Evolutionary conservation across 2,888 invertebrate species (phyloP), one percentile per base, ranked within the genome.

Genomic region (Steinernema scapterisci): DNA sequence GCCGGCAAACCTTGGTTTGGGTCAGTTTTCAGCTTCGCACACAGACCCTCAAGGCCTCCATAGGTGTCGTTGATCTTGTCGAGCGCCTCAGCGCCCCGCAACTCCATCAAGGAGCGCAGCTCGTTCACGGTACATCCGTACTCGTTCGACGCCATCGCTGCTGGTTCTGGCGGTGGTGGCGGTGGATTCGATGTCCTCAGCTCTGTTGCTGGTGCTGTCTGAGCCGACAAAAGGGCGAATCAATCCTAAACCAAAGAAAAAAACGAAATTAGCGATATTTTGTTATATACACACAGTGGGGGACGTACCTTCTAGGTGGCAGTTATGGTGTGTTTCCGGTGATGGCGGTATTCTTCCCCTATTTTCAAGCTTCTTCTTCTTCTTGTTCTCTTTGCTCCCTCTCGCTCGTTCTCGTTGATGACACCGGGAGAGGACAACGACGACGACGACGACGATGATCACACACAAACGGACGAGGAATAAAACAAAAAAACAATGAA

Each of bases 1-100:
- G 31, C 56, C 16, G 77, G 54, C 1, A 81, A 90, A 94, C 95
- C 95, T 92, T 94, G 93, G 90, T 92, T 95, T 87, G 95, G 94
- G 88, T 96, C 96, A 89, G 97, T 96, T 90, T 95, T 94, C 86
- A 99, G 91, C 90, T 94, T 95, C 79, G 94, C 94, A 92, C 97
- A 97, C 89, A 99, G 90, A 90, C 97, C 96, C 90, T 93, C 93
- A 86, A 94, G 76, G 46, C 83, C 84, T 6, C 80, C 81, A 71
- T 80, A 82, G 46, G 82, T 82, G 27, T 73, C 75, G 21, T 82
- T 82, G 54, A 84, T 80, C 72, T 82, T 81, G 71, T 83, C 81
- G 56, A 81, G 80, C 21, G 83, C 82, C 70, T 83, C 84, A 43
- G 78, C 79, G 25, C 83, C 81, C 74, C 82, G 73, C 23, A 75